Evolutionary conservation across 2,888 invertebrate genomes (phyloP).

Genomic region (Sarcophaga carnaria): DNA sequence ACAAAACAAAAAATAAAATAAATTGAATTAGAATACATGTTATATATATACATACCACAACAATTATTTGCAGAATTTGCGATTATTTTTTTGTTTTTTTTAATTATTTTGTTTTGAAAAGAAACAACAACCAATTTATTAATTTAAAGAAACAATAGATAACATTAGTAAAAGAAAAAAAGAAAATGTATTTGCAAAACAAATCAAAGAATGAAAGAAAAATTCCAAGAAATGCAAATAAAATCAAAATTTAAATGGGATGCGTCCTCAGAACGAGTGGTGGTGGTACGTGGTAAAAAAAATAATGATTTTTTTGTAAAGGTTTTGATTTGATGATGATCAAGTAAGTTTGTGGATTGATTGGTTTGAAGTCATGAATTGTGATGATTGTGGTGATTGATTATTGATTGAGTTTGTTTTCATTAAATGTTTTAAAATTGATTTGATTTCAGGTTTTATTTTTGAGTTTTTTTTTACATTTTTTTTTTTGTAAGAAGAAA

Average conservation of each 20-base stretch:
- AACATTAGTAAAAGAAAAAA: constrained; percentile 19
- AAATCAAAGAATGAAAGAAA: constrained; percentile 29
- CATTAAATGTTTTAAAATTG: constrained; percentile 37
- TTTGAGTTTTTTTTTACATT: constrained; percentile 59
- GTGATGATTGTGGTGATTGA: constrained; percentile 21
- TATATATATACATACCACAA: constrained; percentile 63
- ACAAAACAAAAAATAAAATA: constrained; percentile 31
- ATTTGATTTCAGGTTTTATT: constrained; percentile 37
- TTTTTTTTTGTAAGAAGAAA: constrained; percentile 71
- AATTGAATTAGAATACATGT: constrained; percentile 44
- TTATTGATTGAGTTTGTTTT: constrained; percentile 48
- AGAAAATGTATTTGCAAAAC: constrained; percentile 21
- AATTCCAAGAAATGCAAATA: constrained; percentile 15
- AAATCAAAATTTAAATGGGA: constrained; percentile 13
- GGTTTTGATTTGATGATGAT: too few species aligned
- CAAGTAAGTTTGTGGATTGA: too few species aligned
- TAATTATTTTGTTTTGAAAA: constrained; percentile 63
- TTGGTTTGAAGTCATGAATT: constrained; percentile 19
- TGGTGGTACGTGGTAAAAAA: neutral
- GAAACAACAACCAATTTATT: constrained; percentile 50
- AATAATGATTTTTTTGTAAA: too few species aligned
- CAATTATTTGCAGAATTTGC: constrained; percentile 56
- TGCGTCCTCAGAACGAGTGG: constrained; percentile 20
- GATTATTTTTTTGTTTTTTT: constrained; percentile 24
- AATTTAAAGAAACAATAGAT: constrained; percentile 36